These are phyloP conservation scores for Seriola quinqueradiata DNA, from an alignment of 2,113 vertebrate genomes.

Conservation along the genomic window DNA sequence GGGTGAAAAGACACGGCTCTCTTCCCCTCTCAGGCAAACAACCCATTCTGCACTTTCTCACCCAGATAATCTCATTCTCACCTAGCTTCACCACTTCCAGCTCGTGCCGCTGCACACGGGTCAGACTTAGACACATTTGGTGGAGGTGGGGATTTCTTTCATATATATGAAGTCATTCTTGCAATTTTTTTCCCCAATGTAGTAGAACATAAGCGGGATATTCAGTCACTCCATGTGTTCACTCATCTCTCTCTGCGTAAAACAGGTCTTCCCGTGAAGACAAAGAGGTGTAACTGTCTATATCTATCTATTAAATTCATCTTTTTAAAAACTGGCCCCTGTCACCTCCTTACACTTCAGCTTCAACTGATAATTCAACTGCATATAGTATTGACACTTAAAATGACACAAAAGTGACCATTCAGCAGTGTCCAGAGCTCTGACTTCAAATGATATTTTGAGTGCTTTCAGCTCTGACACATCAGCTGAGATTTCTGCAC, in stretches of 20 bases:
- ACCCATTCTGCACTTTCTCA: slow-evolving; percentile 11
- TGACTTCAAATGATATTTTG: not conserved
- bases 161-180: slow-evolving; percentile 4
- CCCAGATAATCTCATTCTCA: slow-evolving; percentile 30
- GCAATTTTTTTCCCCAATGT: not conserved
- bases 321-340: not conserved
- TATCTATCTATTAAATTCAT: not conserved
- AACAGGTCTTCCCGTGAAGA: not conserved
- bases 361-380: too few relatives aligned
- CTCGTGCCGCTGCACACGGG: not conserved
- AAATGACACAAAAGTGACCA: not conserved
- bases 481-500: not conserved
- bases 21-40: slow-evolving; percentile 11
- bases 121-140: not conserved
- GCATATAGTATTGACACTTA: too few relatives aligned
- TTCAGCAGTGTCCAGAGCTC: not conserved
- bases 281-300: not conserved
- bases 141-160: not conserved
- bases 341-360: not conserved
- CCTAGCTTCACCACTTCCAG: not conserved
- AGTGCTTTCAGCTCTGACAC: too few relatives aligned
- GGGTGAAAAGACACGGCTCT: slow-evolving; percentile 18
- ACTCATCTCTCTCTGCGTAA: not conserved
- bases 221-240: not conserved
- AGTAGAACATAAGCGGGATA: not conserved